Base-by-base conservation (phyloP, 2,113 vertebrate species). In the Melanerpes aurifrons region DNA sequence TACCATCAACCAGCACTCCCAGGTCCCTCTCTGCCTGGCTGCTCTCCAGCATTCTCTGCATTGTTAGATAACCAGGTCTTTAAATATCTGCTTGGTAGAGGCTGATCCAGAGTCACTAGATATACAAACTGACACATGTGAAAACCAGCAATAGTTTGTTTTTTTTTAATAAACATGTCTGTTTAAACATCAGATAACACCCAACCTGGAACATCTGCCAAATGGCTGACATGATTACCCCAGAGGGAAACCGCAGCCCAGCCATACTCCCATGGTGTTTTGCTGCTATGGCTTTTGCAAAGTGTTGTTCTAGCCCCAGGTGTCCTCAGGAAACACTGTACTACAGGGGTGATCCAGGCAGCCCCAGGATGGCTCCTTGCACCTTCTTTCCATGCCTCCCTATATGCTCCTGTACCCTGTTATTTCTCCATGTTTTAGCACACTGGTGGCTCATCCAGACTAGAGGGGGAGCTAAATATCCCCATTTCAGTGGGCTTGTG, bases 251-350 rank as follows among this genome's bases (percentile, higher is more conserved):
- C 7, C 69, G 45, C 54, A 73, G 63, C 21, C 28, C 48, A 78
- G 47, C 21, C 26, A 9, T 1, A 2, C 7, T 76, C 9, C 12
- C 6, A 2, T 1, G 1, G 25, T 1, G 0, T 63, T 70, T 31
- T 35, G 35, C 8, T 56, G 47, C 45, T 66, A 26, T 45, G 62
- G 63, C 25, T 84, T 89, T 59, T 74, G 73, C 61, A 62, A 35
- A 5, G 56, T 4, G 3, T 37, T 3, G 3, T 28, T 47, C 62
- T 67, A 71, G 63, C 37, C 40, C 35, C 0, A 1, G 28, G 22
- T 28, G 15, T 5, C 22, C 31, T 10, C 71, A 50, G 43, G 74
- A 77, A 50, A 13, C 0, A 0, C 28, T 0, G 0, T 21, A 28
- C 48, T 75, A 63, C 8, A 25, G 32, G 10, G 43, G 11, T 31